phyloP scores from a whole-genome alignment of 2,113 vertebrate genomes.

The Camelus bactrianus region DNA sequence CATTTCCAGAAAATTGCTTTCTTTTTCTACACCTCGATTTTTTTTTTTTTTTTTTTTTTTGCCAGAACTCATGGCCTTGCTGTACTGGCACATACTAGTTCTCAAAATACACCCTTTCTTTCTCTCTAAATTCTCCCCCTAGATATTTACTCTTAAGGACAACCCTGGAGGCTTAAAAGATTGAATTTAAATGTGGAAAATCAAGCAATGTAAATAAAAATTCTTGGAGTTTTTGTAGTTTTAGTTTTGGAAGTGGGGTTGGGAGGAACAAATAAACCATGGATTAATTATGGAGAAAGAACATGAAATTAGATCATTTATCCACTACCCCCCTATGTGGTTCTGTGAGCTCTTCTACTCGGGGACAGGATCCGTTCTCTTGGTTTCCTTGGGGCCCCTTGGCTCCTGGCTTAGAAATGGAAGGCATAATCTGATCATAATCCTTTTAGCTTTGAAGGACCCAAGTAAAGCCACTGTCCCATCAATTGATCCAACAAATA shows the following conservation, averaged over 20 bases:
- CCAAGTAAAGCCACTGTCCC: background rate
- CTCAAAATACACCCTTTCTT: background rate
- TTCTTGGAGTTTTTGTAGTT: background rate
- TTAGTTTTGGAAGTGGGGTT: constrained; percentile 19
- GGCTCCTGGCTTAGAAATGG: background rate
- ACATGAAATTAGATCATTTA: background rate
- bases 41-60: background rate
- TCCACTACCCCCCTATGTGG: background rate
- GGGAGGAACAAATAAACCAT: background rate
- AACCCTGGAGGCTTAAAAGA: background rate
- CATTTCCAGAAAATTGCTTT: background rate
- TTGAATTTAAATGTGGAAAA: constrained; percentile 8
- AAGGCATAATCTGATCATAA: background rate
- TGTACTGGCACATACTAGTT: background rate
- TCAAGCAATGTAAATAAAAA: background rate
- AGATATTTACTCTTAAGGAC: background rate
- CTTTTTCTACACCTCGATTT: background rate
- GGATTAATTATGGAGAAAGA: background rate
- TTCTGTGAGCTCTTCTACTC: background rate
- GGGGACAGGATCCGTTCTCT: background rate
- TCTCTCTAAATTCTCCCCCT: background rate
- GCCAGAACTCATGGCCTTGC: background rate
- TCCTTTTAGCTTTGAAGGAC: background rate
- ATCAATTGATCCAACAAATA: constrained; percentile 2
- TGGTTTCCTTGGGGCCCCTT: background rate